These are phyloP conservation scores for Glaucidium brasilianum DNA, from an alignment of 2,113 vertebrate species.

Conservation along the genomic window DNA sequence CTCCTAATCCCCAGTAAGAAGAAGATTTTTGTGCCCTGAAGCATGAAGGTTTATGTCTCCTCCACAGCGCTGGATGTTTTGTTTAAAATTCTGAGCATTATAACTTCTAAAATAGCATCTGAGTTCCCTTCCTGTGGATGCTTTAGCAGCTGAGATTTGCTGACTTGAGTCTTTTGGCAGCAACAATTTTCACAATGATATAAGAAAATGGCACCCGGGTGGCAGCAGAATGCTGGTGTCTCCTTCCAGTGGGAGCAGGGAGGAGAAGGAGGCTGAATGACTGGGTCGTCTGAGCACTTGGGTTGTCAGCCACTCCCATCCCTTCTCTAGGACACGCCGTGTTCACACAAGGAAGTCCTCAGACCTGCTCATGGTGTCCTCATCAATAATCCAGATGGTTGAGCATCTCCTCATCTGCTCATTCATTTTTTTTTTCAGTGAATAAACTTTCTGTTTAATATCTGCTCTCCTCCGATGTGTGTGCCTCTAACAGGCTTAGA, in stretches of 20 bases:
- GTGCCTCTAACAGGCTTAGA: neutral
- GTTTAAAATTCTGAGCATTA: conserved; percentile 11
- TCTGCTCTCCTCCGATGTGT: neutral
- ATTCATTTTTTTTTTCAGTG: accelerated
- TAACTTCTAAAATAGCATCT: neutral
- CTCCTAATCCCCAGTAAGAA: neutral
- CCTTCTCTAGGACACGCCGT: neutral
- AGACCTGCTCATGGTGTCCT: neutral
- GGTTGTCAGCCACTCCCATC: neutral
- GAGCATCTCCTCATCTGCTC: neutral
- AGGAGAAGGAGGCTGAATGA: neutral
- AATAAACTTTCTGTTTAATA: neutral
- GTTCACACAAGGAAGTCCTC: neutral
- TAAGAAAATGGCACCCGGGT: neutral
- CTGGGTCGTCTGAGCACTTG: neutral
- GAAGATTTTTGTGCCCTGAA: neutral
- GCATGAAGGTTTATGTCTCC: conserved; percentile 4
- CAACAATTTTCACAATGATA: neutral
- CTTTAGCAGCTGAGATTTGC: neutral
- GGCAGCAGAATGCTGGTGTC: neutral
- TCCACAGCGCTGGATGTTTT: neutral
- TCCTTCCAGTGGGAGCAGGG: neutral
- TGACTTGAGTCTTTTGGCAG: neutral
- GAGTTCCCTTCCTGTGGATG: neutral
- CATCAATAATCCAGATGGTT: neutral